Base-by-base conservation (phyloP, 2,797 vertebrate species). In the Rhinophrynus dorsalis region DNA sequence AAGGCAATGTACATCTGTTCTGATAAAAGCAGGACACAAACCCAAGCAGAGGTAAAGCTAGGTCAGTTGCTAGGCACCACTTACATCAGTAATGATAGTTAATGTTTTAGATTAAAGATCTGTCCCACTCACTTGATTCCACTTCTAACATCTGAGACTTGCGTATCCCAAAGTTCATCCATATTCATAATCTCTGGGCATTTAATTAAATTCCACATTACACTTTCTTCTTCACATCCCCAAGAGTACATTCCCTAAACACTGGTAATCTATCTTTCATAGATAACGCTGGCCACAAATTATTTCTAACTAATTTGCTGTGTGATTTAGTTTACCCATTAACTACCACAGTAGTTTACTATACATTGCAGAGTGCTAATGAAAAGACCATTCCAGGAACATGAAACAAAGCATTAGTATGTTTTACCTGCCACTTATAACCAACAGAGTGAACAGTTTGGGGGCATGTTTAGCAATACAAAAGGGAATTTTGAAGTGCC, bases 151-250 rank as follows among this genome's bases (percentile, higher is more conserved):
- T 79, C 82, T 81, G 79, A 84, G 76, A 83, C 80, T 80, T 71
- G 78, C 75, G 77, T 73, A 79, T 78, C 77, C 78, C 81, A 80
- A 85, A 83, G 82, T 79, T 83, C 77, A 83, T 85, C 73, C 83
- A 84, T 86, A 84, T 85, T 85, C 83, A 85, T 84, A 84, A 82
- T 81, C 79, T 77, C 79, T 76, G 81, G 83, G 82, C 84, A 82
- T 82, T 84, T 86, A 86, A 88, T 87, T 86, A 86, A 86, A 87
- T 82, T 84, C 85, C 76, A 78, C 74, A 79, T 68, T 26, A 47
- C 56, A 59, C 23, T 60, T 61, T 33, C 57, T 52, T 23, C 37
- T 35, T 26, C 13, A 0, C 15, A 12, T 18, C 82, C 86, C 84
- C 83, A 76, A 56, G 76, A 79, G 84, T 79, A 74, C 74, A 81